A percentile compares a stretch with the other conserved stretches of the same genome.
Conservation (phyloP, 1,140 invertebrate species). For the Drosophila nasuta region DNA sequence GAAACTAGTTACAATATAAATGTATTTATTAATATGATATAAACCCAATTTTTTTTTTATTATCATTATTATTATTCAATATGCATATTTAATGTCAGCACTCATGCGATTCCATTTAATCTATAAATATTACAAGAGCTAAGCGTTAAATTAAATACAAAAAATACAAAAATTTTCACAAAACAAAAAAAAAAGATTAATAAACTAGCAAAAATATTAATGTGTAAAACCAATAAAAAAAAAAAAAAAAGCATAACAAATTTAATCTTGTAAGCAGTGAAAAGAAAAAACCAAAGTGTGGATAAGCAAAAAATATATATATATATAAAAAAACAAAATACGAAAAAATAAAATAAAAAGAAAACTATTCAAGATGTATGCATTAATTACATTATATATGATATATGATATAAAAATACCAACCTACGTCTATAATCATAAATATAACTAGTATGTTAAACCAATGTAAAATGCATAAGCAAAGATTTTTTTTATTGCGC, state of each 20-base stretch:
- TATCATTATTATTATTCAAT: conserved; percentile 48
- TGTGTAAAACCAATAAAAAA: conserved; percentile 37
- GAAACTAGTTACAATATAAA: conserved; percentile 65
- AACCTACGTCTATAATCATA: conserved; percentile 35
- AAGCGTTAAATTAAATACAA: conserved; percentile 37
- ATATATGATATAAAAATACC: conserved; percentile 37
- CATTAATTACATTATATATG: conserved; percentile 28
- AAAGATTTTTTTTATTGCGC: conserved; percentile 45
- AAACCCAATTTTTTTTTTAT: conserved; percentile 42
- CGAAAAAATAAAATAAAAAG: conserved; percentile 23
- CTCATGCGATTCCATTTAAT: conserved; percentile 55
- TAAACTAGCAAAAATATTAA: conserved; percentile 51
- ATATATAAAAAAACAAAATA: conserved; percentile 22
- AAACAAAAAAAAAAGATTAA: conserved; percentile 20
- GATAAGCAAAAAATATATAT: conserved; percentile 40
- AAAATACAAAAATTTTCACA: conserved; percentile 9
- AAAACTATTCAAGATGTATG: conserved; percentile 28
- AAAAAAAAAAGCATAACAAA: conserved; percentile 13
- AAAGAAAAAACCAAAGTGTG: conserved; percentile 51
- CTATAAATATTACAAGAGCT: conserved; percentile 29
- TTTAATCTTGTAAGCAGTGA: conserved; percentile 38
- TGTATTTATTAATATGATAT: conserved; percentile 58
- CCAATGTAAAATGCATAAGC: conserved; percentile 52
- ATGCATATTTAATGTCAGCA: conserved; percentile 55
- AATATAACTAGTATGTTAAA: conserved; percentile 42